Base-by-base conservation (phyloP, 2,888 invertebrate species). In the Lasioglossum pauxillum region DNA sequence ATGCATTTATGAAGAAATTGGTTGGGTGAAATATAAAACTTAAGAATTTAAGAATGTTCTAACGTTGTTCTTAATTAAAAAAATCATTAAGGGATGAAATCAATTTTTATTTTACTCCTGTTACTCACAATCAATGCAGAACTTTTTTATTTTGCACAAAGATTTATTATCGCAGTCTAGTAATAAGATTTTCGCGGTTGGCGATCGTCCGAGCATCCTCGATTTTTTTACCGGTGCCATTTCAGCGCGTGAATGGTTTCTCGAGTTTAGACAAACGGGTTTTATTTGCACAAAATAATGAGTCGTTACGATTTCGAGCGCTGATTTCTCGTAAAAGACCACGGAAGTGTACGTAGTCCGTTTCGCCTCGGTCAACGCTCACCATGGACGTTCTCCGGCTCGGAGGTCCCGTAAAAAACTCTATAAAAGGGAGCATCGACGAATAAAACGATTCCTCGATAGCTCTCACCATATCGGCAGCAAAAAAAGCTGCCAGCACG, bases 371-470 rank as follows among this genome's bases (percentile, higher is more conserved):
- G 23, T 67, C 35, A 31, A 31, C 64, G 35, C 23, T 38, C 31
- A 14, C 10, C 19, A 16, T 10, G 19, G 67, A 67, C 35, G 31
- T 67, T 35, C 35, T 35, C 23, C 19, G 31, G 16, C 35, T 71
- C 16, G 31, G 64, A 19, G 12, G 14, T 3, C 38, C 12, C n/a
- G 41, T 38, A 71, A 71, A 71, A 38, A 57, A 38, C 14, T 23
- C 23, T 38, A n/a, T 12, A 71, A 35, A 60, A 60, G 38, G 16
- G 44, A 49, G 27, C 41, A 35, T 35, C 71, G n/a, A 53, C 71
- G 49, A 69, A 69, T 78, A 78, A 78, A 38, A 14, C 41, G 41
- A 38, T 41, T 41, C 64, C 14, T 44, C 19, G 41, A 76, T 76
- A 41, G 41, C 57, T 27, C 69, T 38, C 23, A 5, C 69, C 69